Base-by-base conservation (phyloP, 2,888 invertebrate species). In the Athripsodes cinereus region DNA sequence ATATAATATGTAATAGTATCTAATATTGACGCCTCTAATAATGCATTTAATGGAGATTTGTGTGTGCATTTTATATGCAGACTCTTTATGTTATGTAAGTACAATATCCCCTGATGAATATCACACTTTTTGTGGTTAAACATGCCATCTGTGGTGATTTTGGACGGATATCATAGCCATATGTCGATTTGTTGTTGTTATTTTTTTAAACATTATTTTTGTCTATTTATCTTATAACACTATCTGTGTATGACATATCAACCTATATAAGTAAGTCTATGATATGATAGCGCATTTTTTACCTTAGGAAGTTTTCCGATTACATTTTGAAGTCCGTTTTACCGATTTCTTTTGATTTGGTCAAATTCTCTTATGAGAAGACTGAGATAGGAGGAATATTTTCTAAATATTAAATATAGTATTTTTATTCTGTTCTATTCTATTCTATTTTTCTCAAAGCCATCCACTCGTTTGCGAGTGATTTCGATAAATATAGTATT, bases 31-130 rank as follows among this genome's bases (percentile, higher is more conserved):
- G 52, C 62, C 55, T 52, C 58, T 51, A 60, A 58, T 57, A 60
- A 62, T 58, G 57, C 58, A 56, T 56, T 62, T 57, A 60, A 58
- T 58, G 59, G 59, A 55, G 59, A 62, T 62, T 58, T 55, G 62
- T 54, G 59, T 55, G 59, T 34, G 60, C 62, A 58, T 62, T 62
- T 58, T 60, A 57, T 60, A 58, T 56, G 52, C 34, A 53, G 58
- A 52, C 53, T 58, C 60, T 58, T 60, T 60, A 57, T 51, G 53
- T 31, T 50, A 22, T 52, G 19, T 19, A 20, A 20, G 34, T 53
- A 62, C 60, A 62, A 56, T n/a, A n/a, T n/a, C n/a, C n/a, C n/a
- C n/a, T n/a, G 60, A 60, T 57, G 22, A 59, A 49, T 52, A 47
- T 53, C 44, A 10, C 46, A 47, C 58, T 60, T 62, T 62, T 62